These are phyloP conservation scores for Enteromius unitaeniatus DNA, from an alignment of 2,797 vertebrate species.

Conservation along the genomic window DNA sequence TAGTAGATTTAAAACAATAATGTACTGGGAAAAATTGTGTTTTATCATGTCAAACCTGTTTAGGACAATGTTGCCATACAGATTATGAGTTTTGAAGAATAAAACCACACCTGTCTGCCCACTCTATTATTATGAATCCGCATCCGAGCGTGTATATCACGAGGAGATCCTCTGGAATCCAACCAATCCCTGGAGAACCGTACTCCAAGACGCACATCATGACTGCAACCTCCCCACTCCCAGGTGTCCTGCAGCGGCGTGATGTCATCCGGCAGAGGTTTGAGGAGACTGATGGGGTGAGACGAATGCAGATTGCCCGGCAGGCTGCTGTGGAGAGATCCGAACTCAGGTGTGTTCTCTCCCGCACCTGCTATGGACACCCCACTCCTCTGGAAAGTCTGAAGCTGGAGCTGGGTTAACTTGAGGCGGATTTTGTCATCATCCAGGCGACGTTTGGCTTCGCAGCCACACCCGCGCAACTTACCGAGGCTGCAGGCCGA, in stretches of 20 bases:
- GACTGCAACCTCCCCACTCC: conserved; percentile 94
- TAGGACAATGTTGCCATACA: background rate
- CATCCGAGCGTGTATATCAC: conserved; percentile 93
- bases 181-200: conserved; percentile 93
- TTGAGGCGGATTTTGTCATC: conserved; percentile 89
- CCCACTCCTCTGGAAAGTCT: conserved; percentile 85
- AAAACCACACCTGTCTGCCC: conserved; percentile 85
- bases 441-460: conserved; percentile 84
- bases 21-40: too few relatives aligned
- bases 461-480: conserved; percentile 88
- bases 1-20: background rate
- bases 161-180: conserved; percentile 87
- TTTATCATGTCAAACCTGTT: conserved; percentile 2
- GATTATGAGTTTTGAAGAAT: conserved; percentile 2
- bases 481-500: conserved; percentile 93
- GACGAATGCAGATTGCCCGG: conserved; percentile 73
- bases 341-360: conserved; percentile 72
- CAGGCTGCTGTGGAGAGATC: conserved; percentile 70
- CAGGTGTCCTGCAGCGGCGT: conserved; percentile 87
- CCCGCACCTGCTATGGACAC: conserved; percentile 66
- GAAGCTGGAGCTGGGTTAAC: conserved; percentile 88
- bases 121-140: conserved; percentile 92
- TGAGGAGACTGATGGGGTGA: conserved; percentile 73
- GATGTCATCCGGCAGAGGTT: conserved; percentile 77
- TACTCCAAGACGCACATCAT: conserved; percentile 88